Evolutionary conservation across 2,113 vertebrate species (phyloP), one percentile per base, ranked within the genome.

Genomic region (Sinocyclocheilus anshuiensis): DNA sequence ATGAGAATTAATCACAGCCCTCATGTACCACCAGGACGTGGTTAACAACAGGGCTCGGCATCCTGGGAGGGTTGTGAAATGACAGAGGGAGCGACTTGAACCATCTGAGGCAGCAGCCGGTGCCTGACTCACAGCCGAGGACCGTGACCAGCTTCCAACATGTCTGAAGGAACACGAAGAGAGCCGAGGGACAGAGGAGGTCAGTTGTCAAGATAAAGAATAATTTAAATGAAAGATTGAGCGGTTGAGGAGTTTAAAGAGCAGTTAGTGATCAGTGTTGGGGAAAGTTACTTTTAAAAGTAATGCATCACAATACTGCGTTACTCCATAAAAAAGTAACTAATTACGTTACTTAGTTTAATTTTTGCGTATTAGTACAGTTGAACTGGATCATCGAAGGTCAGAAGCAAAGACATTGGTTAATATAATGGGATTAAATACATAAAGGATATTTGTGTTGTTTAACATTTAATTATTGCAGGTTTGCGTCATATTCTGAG

Each of bases 1-100:
- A 84, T 87, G 81, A 90, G 69, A 81, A 80, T 81, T 88, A 89
- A 89, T 87, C 83, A 88, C 77, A 42, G 59, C 61, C 76, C 57
- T 76, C 33, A 22, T 24, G 65, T 36, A 16, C 55, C n/a, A 63
- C 69, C 20, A 42, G 22, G 67, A 63, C 39, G 48, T 7, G 4
- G 55, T 15, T 39, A 42, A 87, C 69, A 72, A 84, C 29, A 65
- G 77, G 22, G 26, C 67, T 78, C 81, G 45, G 87, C 79, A 83
- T 39, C 63, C 11, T 45, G 57, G 78, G 61, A 84, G 77, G 24
- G 22, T 36, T 81, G 71, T 2, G 11, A 5, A 55, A 65, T 18
- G n/a, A 36, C 61, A 55, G 33, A 55, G 45, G 83, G 57, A 85
- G 77, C 55, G n/a, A 24, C 39, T 81, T 9, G 7, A 65, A 26